phyloP scores from a whole-genome alignment of 64 coral and sea anemone genomes.

The Trachythela sp. region DNA sequence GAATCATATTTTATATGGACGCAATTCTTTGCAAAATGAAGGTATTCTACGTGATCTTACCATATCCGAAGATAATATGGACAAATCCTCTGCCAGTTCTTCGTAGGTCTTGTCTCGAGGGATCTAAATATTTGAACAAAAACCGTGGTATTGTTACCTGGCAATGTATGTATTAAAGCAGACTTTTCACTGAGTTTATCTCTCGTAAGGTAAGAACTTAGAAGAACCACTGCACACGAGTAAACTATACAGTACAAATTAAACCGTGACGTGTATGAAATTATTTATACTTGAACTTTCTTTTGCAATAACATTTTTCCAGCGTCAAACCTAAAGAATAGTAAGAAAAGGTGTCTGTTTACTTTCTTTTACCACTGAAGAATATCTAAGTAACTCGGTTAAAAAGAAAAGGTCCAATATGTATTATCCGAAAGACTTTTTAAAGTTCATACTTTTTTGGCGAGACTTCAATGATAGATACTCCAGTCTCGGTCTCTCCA shows the following conservation, averaged over 20 bases:
- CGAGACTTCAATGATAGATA: slow-evolving; percentile 84
- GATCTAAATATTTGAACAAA: neutral
- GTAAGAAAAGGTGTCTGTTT: neutral
- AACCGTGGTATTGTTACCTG: neutral
- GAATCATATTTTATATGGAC: neutral
- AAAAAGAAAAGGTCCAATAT: no score
- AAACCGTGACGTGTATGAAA: neutral
- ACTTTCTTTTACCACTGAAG: neutral
- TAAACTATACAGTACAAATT: no score
- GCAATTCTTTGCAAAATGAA: neutral
- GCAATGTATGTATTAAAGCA: neutral
- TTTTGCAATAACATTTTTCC: slow-evolving; percentile 72
- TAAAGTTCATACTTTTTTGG: slow-evolving; percentile 75
- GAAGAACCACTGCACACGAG: no score
- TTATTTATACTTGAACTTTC: slow-evolving; percentile 40
- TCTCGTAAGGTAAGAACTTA: no score
- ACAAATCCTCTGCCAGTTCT: neutral
- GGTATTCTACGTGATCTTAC: neutral
- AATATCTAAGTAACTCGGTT: no score
- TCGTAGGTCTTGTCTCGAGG: neutral
- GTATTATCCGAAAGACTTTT: no score
- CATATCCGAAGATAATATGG: neutral
- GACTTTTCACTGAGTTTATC: no score
- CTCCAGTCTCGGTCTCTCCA: slow-evolving; percentile 76
- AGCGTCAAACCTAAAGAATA: slow-evolving; percentile 78